Base-by-base conservation (phyloP, 92 coral and sea anemone species). In the Epizoanthus ramosus region DNA sequence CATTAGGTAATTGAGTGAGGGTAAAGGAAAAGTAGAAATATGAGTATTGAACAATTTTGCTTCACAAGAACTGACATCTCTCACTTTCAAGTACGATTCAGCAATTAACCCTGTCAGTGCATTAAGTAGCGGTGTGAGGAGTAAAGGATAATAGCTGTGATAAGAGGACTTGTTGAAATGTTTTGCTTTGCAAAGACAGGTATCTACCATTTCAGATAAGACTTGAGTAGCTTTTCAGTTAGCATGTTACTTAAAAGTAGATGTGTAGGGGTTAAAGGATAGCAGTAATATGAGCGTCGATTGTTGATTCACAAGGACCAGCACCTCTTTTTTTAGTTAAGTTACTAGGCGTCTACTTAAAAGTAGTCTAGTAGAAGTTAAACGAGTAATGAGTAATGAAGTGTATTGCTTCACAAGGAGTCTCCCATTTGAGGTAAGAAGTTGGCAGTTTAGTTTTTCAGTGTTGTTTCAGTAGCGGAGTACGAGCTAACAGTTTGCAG, bases 171-270 rank as follows among this genome's bases (percentile, higher is more conserved):
- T 43, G 9, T 93, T 91, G 96, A 95, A 35, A 87, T 94, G 60
- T 93, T 89, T 80, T 93, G 98, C 85, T 95, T 93, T 76, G 83
- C 88, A 9, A 91, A 93, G 43, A 92, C 83, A 58, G 92, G 98
- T 33, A 76, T 94, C 56, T 95, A 96, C 57, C 93, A 93, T 71
- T 83, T 93, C 0, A 91, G 98, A 98, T 95, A 74, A 74, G 61
- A 69, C 23, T n/a, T 41, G 12, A 43, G 14, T 2, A 24, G 25
- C 3, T 19, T 3, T 8, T 41, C 45, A 4, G 45, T 41, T 8
- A 41, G 45, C 6, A 8, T 2, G 6, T 41, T 39, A 39, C 43
- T n/a, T 3, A 5, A 5, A 41, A 41, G 47, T 41, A 41, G 47
- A 5, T 6, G 47, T 5, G 2, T 2, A 41, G 47, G 47, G 21